Percentiles rank a stretch among this genome's conserved stretches.
phyloP scores from a whole-genome alignment of 2,797 vertebrate genomes.

The Luscinia megarhynchos region DNA sequence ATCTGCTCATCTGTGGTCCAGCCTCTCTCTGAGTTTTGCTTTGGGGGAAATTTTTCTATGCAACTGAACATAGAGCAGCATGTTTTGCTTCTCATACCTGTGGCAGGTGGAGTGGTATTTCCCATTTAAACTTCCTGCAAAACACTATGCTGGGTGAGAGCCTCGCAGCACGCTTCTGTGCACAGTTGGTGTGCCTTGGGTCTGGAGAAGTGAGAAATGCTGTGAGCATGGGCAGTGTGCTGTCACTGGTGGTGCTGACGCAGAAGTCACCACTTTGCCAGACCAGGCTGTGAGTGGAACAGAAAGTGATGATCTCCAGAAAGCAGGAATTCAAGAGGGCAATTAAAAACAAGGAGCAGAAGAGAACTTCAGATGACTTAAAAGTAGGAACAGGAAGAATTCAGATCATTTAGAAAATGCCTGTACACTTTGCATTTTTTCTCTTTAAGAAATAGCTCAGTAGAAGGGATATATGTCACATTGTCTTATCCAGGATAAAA shows the following conservation, averaged over 20 bases:
- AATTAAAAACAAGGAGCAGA: not conserved
- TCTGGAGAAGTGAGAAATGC: not conserved
- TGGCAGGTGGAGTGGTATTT: not conserved
- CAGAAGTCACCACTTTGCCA: not conserved
- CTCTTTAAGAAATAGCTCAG: not conserved
- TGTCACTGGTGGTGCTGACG: not conserved
- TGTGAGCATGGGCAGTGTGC: not conserved
- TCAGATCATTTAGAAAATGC: not conserved
- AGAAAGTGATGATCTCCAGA: not conserved
- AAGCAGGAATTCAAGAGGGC: not conserved
- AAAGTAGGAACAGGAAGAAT: not conserved
- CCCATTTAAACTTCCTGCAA: not conserved
- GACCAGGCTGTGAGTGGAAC: not conserved
- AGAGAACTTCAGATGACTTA: not conserved
- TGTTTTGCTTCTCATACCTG: not conserved
- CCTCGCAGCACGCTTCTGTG: rapidly evolving
- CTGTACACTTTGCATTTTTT: not conserved
- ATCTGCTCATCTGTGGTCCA: not conserved
- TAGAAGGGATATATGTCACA: not conserved
- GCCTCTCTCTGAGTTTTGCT: not conserved
- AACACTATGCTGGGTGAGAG: not conserved
- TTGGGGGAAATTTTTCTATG: not conserved
- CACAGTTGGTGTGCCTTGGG: not conserved
- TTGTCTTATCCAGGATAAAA: not conserved
- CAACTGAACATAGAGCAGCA: not conserved